A percentile compares a stretch with the other conserved stretches of the same genome.
Conservation (phyloP, 1,140 invertebrate genomes). For the Papilio xuthus region DNA sequence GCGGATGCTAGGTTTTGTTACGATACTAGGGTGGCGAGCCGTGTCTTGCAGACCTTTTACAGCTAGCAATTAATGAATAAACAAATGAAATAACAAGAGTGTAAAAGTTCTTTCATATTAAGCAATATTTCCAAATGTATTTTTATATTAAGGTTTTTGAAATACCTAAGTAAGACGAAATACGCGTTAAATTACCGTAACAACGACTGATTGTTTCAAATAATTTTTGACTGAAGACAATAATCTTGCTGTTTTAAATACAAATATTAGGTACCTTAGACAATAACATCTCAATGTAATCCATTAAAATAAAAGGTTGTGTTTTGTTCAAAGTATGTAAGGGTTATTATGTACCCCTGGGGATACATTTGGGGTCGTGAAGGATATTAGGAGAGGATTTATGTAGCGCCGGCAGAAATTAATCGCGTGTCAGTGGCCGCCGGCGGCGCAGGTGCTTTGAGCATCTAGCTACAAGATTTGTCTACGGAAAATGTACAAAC, state of each 20-base stretch:
- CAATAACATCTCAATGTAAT: neutral
- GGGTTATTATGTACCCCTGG: conserved; percentile 2
- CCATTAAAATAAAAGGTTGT: conserved; percentile 1
- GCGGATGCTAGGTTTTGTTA: conserved; percentile 24
- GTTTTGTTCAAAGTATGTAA: conserved; percentile 1
- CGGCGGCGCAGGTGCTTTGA: neutral
- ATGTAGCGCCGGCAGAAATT: conserved; percentile 23
- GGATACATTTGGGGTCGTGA: conserved; percentile 14
- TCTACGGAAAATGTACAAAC: neutral
- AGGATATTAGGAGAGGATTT: conserved; percentile 22
- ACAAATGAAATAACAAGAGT: neutral
- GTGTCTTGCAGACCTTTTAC: neutral
- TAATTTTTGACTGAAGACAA: neutral
- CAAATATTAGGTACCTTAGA: neutral
- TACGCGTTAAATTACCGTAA: neutral
- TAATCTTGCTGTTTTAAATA: neutral
- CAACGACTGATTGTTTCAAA: neutral
- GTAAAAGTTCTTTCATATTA: neutral
- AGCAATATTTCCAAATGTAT: neutral
- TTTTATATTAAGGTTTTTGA: neutral
- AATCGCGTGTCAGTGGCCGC: conserved; percentile 19
- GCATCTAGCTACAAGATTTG: conserved; percentile 34
- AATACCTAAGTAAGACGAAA: neutral
- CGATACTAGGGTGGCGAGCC: conserved; percentile 1
- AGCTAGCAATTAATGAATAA: neutral